Percentiles rank a stretch among this genome's conserved stretches.
Conservation (phyloP, 2,888 invertebrate species). For the Pecten maximus region DNA sequence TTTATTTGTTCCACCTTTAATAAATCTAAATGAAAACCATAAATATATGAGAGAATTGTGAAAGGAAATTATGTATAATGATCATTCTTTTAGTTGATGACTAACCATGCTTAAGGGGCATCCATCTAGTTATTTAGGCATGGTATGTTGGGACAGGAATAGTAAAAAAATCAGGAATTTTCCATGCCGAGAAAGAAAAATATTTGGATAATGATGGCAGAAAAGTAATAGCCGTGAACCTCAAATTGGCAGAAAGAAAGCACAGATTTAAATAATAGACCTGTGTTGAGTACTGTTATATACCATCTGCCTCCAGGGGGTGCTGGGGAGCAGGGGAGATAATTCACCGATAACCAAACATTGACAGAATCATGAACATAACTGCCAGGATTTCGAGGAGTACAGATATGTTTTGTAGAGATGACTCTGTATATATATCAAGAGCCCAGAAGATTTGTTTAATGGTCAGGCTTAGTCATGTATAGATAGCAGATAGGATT, state of each 20-base stretch:
- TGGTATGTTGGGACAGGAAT: neutral
- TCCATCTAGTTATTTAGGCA: neutral
- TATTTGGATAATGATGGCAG: slow-evolving; percentile 18
- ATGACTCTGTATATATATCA: neutral
- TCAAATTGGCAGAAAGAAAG: slow-evolving; percentile 9
- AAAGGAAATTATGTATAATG: too few relatives aligned
- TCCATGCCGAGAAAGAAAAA: slow-evolving; percentile 28
- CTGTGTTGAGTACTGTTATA: neutral
- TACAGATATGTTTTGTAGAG: neutral
- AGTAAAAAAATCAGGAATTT: slow-evolving; percentile 23
- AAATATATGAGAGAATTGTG: neutral
- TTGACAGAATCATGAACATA: neutral
- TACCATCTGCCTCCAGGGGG: neutral
- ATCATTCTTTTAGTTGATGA: neutral
- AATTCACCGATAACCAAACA: neutral
- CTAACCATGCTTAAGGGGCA: neutral
- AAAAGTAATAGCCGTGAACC: slow-evolving; percentile 19
- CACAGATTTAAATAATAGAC: neutral
- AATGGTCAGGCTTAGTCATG: neutral
- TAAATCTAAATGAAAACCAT: neutral
- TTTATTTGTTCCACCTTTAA: too few relatives aligned
- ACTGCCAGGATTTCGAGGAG: neutral
- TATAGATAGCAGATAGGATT: neutral
- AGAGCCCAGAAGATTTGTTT: neutral
- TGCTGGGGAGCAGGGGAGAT: neutral